A percentile compares a stretch with the other conserved stretches of the same genome.
phyloP scores from a whole-genome alignment of 2,888 invertebrate species.

The Drosophila diplacantha region DNA sequence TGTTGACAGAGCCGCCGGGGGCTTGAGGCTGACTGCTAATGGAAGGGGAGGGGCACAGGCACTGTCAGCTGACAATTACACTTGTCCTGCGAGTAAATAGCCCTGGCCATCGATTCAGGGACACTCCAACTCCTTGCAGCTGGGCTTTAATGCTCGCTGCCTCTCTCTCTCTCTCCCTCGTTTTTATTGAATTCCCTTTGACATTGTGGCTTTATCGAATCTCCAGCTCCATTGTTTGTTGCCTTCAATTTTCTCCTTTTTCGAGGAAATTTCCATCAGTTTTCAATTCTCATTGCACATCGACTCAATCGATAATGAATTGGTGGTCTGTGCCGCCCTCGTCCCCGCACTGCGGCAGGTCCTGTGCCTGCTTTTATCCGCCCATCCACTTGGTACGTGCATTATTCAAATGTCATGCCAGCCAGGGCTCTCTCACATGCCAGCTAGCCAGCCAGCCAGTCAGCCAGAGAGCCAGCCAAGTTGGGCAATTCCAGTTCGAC shows the following conservation, averaged over 20 bases:
- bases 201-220: slow-evolving; percentile 9
- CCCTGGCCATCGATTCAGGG: slow-evolving; percentile 34
- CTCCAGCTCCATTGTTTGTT: slow-evolving; percentile 20
- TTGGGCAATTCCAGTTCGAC: slow-evolving; percentile 25
- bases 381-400: slow-evolving; percentile 40
- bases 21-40: slow-evolving; percentile 26
- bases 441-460: slow-evolving; percentile 3
- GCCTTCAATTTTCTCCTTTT: slow-evolving; percentile 14
- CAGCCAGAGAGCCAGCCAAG: background rate
- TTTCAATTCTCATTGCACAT: slow-evolving; percentile 38
- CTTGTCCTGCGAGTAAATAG: slow-evolving; percentile 41
- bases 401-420: slow-evolving; percentile 51
- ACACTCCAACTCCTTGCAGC: slow-evolving; percentile 31
- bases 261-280: slow-evolving; percentile 37
- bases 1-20: slow-evolving; percentile 56
- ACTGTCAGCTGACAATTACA: slow-evolving; percentile 49
- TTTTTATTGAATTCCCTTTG: slow-evolving; percentile 22
- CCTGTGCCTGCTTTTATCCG: slow-evolving; percentile 6
- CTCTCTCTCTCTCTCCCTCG: background rate
- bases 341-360: background rate
- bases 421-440: slow-evolving; percentile 43
- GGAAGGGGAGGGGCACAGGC: slow-evolving; percentile 5
- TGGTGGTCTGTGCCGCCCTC: slow-evolving; percentile 22
- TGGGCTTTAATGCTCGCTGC: slow-evolving; percentile 7
- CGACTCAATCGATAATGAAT: slow-evolving; percentile 61